Conservation (phyloP, 2,888 invertebrate species). For the Tribolium freemani region DNA sequence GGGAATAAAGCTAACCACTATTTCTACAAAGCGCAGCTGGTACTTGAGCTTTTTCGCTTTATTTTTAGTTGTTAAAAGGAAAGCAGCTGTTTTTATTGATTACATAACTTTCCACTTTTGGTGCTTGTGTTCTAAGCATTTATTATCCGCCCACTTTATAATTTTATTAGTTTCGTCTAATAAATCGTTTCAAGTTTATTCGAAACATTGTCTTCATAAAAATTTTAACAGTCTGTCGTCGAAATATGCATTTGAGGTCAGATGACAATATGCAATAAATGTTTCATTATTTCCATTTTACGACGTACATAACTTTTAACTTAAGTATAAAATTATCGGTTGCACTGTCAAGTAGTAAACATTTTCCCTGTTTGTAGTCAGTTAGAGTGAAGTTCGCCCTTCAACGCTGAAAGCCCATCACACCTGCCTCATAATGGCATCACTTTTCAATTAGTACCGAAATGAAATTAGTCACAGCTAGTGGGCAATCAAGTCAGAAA, state of each 20-base stretch:
- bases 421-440: slow-evolving; percentile 13
- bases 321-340: slow-evolving; percentile 46
- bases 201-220: neutral
- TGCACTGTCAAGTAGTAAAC: slow-evolving; percentile 37
- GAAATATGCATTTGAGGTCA: slow-evolving; percentile 43
- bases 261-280: slow-evolving; percentile 45
- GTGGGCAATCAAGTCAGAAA: slow-evolving; percentile 13
- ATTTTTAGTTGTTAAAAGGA: no score
- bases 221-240: slow-evolving; percentile 20
- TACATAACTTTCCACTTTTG: neutral
- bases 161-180: neutral
- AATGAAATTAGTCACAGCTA: slow-evolving; percentile 34
- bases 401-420: neutral
- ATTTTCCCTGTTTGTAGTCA: neutral
- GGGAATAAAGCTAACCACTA: no score
- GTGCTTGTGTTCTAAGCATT: neutral
- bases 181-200: neutral
- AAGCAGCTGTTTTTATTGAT: neutral
- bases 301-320: slow-evolving; percentile 44
- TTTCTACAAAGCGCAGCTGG: no score
- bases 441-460: slow-evolving; percentile 39
- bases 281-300: slow-evolving; percentile 45
- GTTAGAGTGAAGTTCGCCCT: slow-evolving; percentile 1
- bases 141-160: neutral
- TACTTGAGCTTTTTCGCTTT: no score